Conservation (phyloP, 2,888 invertebrate species). For the Xylota segnis region DNA sequence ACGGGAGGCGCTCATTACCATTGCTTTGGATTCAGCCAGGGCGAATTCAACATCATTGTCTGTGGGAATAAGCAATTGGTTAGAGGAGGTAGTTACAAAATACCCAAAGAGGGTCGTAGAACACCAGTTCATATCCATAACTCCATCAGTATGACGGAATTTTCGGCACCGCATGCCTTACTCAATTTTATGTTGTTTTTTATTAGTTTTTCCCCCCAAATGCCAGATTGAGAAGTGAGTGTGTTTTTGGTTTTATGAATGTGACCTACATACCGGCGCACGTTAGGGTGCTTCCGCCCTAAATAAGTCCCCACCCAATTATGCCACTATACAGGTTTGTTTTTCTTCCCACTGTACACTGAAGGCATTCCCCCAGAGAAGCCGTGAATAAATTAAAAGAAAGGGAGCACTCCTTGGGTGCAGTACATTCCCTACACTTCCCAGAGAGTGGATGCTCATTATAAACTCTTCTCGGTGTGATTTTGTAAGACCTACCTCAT, state of each 20-base stretch:
- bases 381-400: slow-evolving; percentile 33
- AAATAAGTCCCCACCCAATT: slow-evolving; percentile 28
- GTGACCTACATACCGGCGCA: slow-evolving; percentile 43
- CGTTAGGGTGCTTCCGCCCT: slow-evolving; percentile 49
- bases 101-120: neutral
- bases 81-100: neutral
- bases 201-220: slow-evolving; percentile 12
- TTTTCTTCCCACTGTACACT: neutral
- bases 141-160: neutral
- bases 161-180: slow-evolving; percentile 17
- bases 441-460: slow-evolving; percentile 1
- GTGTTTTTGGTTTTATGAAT: slow-evolving; percentile 62
- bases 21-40: slow-evolving; percentile 81
- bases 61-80: slow-evolving; percentile 64
- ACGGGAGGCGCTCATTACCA: slow-evolving; percentile 80
- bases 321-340: slow-evolving; percentile 3
- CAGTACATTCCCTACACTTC: neutral
- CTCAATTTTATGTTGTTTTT: slow-evolving; percentile 46
- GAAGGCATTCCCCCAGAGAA: slow-evolving; percentile 1
- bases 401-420: slow-evolving; percentile 18
- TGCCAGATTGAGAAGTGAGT: slow-evolving; percentile 40
- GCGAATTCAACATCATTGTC: slow-evolving; percentile 82
- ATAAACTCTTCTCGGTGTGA: slow-evolving; percentile 1
- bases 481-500: slow-evolving; percentile 30
- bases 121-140: neutral